Evolutionary conservation across 2,113 vertebrate genomes (phyloP).

Genomic region (Solea solea): DNA sequence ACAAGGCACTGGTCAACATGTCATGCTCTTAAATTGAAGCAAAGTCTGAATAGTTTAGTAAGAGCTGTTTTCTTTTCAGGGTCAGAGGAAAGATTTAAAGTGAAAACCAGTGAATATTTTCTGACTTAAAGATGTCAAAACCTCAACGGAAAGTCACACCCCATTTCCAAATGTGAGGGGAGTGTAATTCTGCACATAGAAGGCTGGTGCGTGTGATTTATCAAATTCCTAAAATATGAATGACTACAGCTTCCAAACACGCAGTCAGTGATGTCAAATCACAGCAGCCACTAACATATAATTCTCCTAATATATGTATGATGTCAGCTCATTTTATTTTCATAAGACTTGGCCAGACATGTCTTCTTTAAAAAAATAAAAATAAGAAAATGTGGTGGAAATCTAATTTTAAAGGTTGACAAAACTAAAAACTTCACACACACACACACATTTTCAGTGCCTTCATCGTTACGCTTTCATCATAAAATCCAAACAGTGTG

Average conservation of each 20-base stretch:
- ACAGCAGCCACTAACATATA: slow-evolving; percentile 20
- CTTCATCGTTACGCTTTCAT: slow-evolving; percentile 34
- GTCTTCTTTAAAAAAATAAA: slow-evolving; percentile 1
- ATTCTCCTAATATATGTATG: slow-evolving; percentile 52
- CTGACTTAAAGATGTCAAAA: background rate
- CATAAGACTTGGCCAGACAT: slow-evolving; percentile 38
- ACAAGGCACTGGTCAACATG: no score
- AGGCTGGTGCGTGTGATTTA: background rate
- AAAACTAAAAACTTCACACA: slow-evolving; percentile 34
- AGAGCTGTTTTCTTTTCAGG: background rate
- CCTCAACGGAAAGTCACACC: background rate
- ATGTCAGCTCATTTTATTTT: slow-evolving; percentile 50
- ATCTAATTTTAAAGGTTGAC: slow-evolving; percentile 48
- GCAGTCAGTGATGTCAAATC: background rate
- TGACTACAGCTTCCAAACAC: slow-evolving; percentile 1
- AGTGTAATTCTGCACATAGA: background rate
- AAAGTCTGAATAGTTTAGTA: background rate
- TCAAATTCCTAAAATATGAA: slow-evolving; percentile 12
- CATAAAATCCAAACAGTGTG: slow-evolving; percentile 33
- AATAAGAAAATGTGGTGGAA: slow-evolving; percentile 17
- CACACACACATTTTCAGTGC: slow-evolving; percentile 29
- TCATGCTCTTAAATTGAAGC: slow-evolving; percentile 15
- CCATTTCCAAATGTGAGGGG: slow-evolving; percentile 3
- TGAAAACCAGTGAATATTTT: slow-evolving; percentile 1
- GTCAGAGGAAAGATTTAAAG: background rate